A percentile compares a stretch with the other conserved stretches of the same genome.
Evolutionary conservation across 2,888 invertebrate genomes (phyloP).

Genomic region (Conops quadrifasciatus): DNA sequence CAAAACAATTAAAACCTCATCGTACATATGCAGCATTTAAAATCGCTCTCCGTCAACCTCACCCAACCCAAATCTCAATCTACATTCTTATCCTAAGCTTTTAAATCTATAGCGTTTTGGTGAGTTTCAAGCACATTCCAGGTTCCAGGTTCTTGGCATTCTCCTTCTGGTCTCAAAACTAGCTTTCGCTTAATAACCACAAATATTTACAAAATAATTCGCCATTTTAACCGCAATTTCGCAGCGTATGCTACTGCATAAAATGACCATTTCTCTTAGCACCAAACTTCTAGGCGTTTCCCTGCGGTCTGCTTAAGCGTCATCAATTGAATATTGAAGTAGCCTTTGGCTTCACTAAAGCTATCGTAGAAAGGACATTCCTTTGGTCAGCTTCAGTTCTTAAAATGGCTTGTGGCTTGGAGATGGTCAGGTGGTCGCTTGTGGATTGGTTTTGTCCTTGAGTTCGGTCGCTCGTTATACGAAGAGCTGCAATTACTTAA

Average conservation of each 20-base stretch:
- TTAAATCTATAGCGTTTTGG: too few relatives aligned
- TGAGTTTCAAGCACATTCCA: neutral
- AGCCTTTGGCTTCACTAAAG: too few relatives aligned
- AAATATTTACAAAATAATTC: conserved; percentile 8
- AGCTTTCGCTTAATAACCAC: neutral
- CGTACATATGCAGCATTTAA: conserved; percentile 10
- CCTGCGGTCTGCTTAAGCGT: neutral
- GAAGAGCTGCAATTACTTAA: conserved; percentile 12
- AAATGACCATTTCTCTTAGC: neutral
- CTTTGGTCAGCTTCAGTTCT: too few relatives aligned
- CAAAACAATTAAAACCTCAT: conserved; percentile 23
- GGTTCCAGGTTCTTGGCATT: neutral
- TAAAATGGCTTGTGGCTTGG: neutral
- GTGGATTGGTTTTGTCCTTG: neutral
- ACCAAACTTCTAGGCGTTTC: neutral
- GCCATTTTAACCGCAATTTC: conserved; percentile 17
- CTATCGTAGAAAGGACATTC: too few relatives aligned
- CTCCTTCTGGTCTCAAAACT: neutral
- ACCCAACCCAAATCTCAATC: too few relatives aligned
- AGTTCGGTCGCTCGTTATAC: neutral
- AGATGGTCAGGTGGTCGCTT: neutral
- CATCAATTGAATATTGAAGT: too few relatives aligned
- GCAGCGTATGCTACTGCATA: neutral
- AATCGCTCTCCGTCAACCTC: too few relatives aligned
- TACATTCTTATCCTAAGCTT: too few relatives aligned